Evolutionary conservation across 2,113 vertebrate genomes (phyloP), one percentile per base, ranked within the genome.

Genomic region (Leptocoma aspasia): DNA sequence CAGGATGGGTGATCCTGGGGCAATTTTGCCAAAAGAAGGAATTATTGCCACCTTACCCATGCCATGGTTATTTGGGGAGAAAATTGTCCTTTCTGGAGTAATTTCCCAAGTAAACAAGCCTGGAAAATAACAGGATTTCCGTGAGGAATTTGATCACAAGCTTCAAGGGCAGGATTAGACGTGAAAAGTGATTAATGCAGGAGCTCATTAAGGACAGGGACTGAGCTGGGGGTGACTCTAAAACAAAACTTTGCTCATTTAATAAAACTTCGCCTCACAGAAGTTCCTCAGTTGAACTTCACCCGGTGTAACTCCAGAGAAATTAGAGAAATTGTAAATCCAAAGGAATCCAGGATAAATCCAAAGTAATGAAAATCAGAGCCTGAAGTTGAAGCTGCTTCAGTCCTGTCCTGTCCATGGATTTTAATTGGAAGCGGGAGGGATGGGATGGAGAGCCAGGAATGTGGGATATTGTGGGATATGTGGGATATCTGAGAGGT

Each of bases 291-390:
- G 28, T 27, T 23, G 69, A 53, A 23, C 77, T 81, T 81, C 37
- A 37, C 22, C 50, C 33, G 28, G 4, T 17, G 39, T 41, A 57
- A 50, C 69, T 73, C 16, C 0, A 0, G 11, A 54, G 76, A 30
- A 91, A 47, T 73, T 11, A 39, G 3, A 27, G 53, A 6, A 42
- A 37, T 28, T 41, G 22, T 17, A 69, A 91, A 73, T 83, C 77
- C 44, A 6, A 45, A 20, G 49, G 66, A 89, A 94, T 73, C 72
- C 64, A 8, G 27, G 64, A 50, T 83, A 83, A 95, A 83, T 83
- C 89, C 61, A 54, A 61, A 73, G n/a, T 68, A 54, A 81, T 89
- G 86, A 69, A 81, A 73, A 70, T 18, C 42, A 54, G 59, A 86
- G 44, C 39, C 71, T 27, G 63, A 4, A 37, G 47, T 0, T 11